Evolutionary conservation across 1,140 invertebrate species (phyloP), one percentile per base, ranked within the genome.

Genomic region (Hylaeus volcanicus): DNA sequence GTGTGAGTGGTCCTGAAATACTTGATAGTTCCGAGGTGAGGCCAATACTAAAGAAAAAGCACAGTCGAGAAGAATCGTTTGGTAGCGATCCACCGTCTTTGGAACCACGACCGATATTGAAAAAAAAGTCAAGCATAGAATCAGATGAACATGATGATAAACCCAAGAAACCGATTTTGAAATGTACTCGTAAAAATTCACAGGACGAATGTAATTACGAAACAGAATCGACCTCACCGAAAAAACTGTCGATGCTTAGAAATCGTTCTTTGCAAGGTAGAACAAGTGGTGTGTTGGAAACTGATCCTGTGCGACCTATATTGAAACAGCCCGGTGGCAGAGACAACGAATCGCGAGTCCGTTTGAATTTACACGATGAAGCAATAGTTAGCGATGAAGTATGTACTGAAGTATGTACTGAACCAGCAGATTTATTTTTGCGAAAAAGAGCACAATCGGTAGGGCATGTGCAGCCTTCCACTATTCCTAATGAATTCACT

Each of bases 121-220:
- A 98, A 88, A 98, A 98, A 90, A 97, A 97, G 89, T 96, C 96
- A 0, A 96, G 95, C 69, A 95, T 95, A 0, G 97, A 98, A 85
- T 95, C 95, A 6, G 97, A 97, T 74, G 96, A 97, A 86, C 94
- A 95, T 79, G 96, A 96, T 43, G 95, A 96, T 51, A 94, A 94
- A 73, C 95, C 95, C 0, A 96, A 95, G 75, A 96, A 95, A 88
- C 97, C 97, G 14, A 98, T 98, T 79, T 92, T 98, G 1, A 98
- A 98, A 91, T 95, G 94, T 39, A 95, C 95, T 0, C 95, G 95
- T 84, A 96, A 95, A 82, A 94, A 94, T 74, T 96, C 95, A 5
- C 93, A 94, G 60, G 93, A 92, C 53, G 84, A 86, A n/a, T 76
- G 75, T 8, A 65, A 64, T 53, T 84, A 88, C 41, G 87, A 88